These are phyloP conservation scores for Ferdinandea cuprea DNA, from an alignment of 2,888 invertebrate species.

Conservation along the genomic window DNA sequence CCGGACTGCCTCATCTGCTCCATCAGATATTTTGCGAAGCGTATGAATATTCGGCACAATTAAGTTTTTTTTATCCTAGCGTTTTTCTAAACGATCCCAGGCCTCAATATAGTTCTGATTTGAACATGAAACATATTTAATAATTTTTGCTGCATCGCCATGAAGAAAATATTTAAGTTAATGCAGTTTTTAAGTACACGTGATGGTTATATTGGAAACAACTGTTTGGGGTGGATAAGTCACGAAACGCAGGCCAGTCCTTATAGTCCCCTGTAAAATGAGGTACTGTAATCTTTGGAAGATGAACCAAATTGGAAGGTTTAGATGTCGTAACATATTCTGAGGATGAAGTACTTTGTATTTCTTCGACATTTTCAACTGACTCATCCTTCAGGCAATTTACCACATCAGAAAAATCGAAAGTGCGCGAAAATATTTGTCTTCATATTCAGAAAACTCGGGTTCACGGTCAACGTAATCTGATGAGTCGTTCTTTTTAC, in stretches of 20 bases:
- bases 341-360: background rate
- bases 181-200: background rate
- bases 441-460: slow-evolving; percentile 36
- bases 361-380: slow-evolving; percentile 9
- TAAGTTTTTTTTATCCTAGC: background rate
- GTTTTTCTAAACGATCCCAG: background rate
- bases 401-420: slow-evolving; percentile 16
- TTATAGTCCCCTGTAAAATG: too few relatives aligned
- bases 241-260: too few relatives aligned
- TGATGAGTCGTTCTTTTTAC: too few relatives aligned
- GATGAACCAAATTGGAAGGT: background rate
- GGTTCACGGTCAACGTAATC: slow-evolving; percentile 16
- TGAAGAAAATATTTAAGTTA: background rate
- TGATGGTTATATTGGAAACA: background rate
- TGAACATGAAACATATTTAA: background rate
- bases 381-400: background rate
- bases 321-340: background rate
- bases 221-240: background rate
- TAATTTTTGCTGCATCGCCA: background rate
- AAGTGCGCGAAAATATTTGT: slow-evolving; percentile 33
- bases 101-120: slow-evolving; percentile 4
- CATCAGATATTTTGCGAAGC: too few relatives aligned
- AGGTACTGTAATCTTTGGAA: too few relatives aligned
- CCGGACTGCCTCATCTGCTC: too few relatives aligned
- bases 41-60: slow-evolving; percentile 1